Evolutionary conservation across 2,888 invertebrate genomes (phyloP), one percentile per base, ranked within the genome.

Genomic region (Pseudolycoriella hygida): DNA sequence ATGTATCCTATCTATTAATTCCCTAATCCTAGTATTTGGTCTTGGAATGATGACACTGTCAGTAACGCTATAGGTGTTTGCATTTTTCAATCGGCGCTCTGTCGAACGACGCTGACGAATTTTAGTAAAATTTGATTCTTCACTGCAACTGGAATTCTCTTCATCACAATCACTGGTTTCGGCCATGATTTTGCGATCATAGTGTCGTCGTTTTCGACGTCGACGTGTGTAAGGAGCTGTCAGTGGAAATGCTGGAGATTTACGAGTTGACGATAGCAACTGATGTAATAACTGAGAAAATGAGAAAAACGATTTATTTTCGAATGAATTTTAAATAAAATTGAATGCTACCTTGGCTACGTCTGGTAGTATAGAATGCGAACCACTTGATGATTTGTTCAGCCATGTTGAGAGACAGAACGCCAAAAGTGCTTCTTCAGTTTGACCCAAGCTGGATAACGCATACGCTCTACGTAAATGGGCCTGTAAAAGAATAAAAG

Each of bases 391-490:
- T 46, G 57, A 57, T 48, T 55, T 61, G 52, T 72, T 70, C 46
- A 74, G 57, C 42, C 68, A 66, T 38, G 72, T 63, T 53, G 72
- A 72, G 49, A 72, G 57, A 47, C 71, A 65, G 50, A 69, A 66
- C 40, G 69, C 66, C 39, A 68, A 60, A 31, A 72, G 60, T 17
- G 74, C 70, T 47, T 73, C 74, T 50, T 73, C 72, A 50, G 66
- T 60, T 14, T 65, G 59, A 14, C 67, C 67, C 43, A 72, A 55
- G 6, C 67, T 68, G 49, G 61, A 60, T 34, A 74, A 59, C 2
- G 72, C 71, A 53, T 66, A 58, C 3, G 70, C 71, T 48, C 71
- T 67, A 42, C 71, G 54, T 53, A 68, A 70, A 53, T 73, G 69
- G 2, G 70, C 71, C 71, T 73, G 51, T 10, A 56, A 39, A 34